Conservation (phyloP, 2,113 vertebrate species). For the Caranx ignobilis region DNA sequence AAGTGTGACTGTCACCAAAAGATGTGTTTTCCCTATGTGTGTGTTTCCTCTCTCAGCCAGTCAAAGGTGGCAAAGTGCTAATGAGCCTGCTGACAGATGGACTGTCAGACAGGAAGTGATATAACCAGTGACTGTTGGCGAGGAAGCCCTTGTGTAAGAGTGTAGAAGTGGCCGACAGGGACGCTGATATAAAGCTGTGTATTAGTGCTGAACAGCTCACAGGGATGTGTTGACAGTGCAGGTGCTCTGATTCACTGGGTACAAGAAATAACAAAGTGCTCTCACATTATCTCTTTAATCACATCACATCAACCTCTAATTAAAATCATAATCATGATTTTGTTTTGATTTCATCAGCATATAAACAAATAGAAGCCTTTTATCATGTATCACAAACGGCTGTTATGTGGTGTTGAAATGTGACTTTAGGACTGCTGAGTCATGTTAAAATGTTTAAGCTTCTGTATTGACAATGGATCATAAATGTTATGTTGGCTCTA, state of each 20-base stretch:
- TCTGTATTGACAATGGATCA: neutral
- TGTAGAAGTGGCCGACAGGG: neutral
- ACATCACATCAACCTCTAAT: neutral
- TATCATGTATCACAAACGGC: neutral
- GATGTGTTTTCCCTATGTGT: conserved; percentile 15
- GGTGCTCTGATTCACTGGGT: neutral
- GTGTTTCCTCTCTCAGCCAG: conserved; percentile 45
- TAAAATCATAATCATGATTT: neutral
- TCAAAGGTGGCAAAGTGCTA: conserved; percentile 64
- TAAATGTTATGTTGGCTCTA: neutral
- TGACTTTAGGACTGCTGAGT: neutral
- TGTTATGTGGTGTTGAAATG: neutral
- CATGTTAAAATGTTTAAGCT: neutral
- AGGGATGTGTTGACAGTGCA: neutral
- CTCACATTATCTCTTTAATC: neutral
- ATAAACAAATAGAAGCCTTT: neutral
- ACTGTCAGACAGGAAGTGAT: conserved; percentile 75
- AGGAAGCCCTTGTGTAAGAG: conserved; percentile 66
- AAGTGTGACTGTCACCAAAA: conserved; percentile 58
- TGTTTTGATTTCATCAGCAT: neutral
- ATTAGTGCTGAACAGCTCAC: neutral
- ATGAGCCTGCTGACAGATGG: conserved; percentile 74
- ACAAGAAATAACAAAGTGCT: neutral
- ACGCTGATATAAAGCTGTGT: neutral
- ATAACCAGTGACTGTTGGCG: conserved; percentile 55